Evolutionary conservation across 2,113 vertebrate genomes (phyloP).

Genomic region (Gallinago jamesoni): DNA sequence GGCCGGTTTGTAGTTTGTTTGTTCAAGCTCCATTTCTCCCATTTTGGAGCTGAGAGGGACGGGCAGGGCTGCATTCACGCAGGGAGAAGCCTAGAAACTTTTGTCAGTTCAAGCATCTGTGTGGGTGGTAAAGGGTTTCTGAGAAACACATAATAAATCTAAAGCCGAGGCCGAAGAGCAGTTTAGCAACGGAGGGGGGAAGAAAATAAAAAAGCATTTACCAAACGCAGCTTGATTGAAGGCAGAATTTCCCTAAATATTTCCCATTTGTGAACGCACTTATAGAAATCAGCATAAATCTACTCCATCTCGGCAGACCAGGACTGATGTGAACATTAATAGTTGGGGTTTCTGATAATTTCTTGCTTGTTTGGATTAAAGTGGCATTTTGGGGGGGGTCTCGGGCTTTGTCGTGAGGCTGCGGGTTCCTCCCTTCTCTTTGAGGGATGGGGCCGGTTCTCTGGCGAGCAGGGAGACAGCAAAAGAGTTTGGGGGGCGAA

Average conservation of each 20-base stretch:
- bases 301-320: rapidly evolving
- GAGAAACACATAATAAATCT: conserved; percentile 54
- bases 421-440: rapidly evolving
- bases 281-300: rapidly evolving
- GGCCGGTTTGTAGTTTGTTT: not conserved
- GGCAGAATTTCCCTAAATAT: not conserved
- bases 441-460: rapidly evolving
- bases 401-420: not conserved
- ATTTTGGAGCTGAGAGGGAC: not conserved
- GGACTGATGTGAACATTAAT: not conserved
- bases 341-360: rapidly evolving
- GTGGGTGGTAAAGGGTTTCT: conserved; percentile 83
- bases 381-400: not conserved
- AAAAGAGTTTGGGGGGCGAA: not conserved
- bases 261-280: rapidly evolving
- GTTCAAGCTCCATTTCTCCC: not conserved
- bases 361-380: not conserved
- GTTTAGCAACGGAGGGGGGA: not conserved
- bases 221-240: rapidly evolving
- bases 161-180: not conserved
- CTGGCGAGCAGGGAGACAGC: not conserved
- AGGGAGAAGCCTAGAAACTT: conserved; percentile 73
- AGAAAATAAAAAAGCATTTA: not conserved
- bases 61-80: not conserved
- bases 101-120: conserved; percentile 77